Evolutionary conservation across 2,113 vertebrate genomes (phyloP), one percentile per base, ranked within the genome.

Genomic region (Mirounga angustirostris): DNA sequence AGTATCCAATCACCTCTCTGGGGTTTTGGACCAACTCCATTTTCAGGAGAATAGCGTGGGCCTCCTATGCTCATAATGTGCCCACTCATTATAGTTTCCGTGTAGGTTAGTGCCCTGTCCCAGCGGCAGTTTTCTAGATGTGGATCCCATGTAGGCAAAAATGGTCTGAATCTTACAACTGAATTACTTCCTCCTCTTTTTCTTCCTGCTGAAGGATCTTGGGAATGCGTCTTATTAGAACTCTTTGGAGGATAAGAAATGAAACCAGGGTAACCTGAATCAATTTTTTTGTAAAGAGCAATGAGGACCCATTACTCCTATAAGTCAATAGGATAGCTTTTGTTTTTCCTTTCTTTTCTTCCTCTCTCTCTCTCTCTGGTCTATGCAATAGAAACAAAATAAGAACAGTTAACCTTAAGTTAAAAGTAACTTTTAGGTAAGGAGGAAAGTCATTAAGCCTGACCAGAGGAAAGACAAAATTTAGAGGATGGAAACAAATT

Each of bases 351-450:
- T 50, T 52, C 46, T 33, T 16, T 15, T 50, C 13, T 46, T 40
- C 43, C 26, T 28, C 69, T 21, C n/a, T 7, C n/a, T n/a, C 8
- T 74, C 11, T 76, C 14, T 40, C 40, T 65, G 43, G 24, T 83
- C 8, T 80, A 16, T 69, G 69, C 65, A 83, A 18, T 28, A 91
- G 50, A 71, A 94, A 54, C 13, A 84, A 63, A 94, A 65, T 67
- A 50, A 73, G 30, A 90, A 82, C 21, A 52, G 0, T 50, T 1
- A 63, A 67, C 30, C 40, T 82, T 97, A 59, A 59, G 81, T 97
- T 94, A 94, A 78, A 95, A 61, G 30, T 89, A 76, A 73, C 24
- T 80, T 30, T 86, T 54, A 95, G 36, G 19, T 74, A 43, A 95
- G 94, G 81, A 92, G 54, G 24, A 95, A 92, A 87, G 74, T 92